Conservation (phyloP, 2,113 vertebrate genomes). For the Typhlomys cinereus region DNA sequence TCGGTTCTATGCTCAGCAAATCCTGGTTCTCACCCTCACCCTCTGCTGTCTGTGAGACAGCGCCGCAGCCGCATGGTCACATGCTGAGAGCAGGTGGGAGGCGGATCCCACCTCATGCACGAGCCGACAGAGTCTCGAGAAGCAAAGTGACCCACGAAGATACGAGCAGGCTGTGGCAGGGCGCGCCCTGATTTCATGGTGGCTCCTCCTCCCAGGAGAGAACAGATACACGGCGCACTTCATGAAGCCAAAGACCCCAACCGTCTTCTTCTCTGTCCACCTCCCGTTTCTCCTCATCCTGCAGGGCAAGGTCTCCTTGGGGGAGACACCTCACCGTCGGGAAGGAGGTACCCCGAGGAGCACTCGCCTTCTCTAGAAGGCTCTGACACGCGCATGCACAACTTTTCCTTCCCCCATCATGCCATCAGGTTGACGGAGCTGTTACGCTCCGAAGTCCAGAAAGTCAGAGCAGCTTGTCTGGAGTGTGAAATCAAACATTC, state of each 20-base stretch:
- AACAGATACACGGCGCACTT: not conserved
- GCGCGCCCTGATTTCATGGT: not conserved
- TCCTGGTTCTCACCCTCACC: not conserved
- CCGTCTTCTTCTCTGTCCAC: not conserved
- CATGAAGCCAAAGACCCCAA: not conserved
- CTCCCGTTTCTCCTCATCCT: not conserved
- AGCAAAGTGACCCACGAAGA: not conserved
- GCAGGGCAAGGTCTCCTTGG: not conserved
- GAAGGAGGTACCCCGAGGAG: not conserved
- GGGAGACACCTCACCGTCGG: not conserved
- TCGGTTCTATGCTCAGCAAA: not conserved
- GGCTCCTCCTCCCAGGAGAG: not conserved
- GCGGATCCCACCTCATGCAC: not conserved
- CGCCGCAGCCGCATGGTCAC: not conserved
- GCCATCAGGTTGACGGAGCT: not conserved
- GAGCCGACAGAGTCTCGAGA: not conserved
- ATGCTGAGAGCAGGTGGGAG: not conserved
- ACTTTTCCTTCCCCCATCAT: not conserved
- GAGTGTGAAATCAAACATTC: not conserved
- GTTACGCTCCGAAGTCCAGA: conserved; percentile 23
- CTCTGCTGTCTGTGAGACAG: too few relatives aligned
- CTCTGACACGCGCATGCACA: not conserved
- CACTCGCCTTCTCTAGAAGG: not conserved
- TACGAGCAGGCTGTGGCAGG: not conserved
- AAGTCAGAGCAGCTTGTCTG: conserved; percentile 31